Conservation (phyloP, 1,140 invertebrate genomes). For the Eumeta japonica region DNA sequence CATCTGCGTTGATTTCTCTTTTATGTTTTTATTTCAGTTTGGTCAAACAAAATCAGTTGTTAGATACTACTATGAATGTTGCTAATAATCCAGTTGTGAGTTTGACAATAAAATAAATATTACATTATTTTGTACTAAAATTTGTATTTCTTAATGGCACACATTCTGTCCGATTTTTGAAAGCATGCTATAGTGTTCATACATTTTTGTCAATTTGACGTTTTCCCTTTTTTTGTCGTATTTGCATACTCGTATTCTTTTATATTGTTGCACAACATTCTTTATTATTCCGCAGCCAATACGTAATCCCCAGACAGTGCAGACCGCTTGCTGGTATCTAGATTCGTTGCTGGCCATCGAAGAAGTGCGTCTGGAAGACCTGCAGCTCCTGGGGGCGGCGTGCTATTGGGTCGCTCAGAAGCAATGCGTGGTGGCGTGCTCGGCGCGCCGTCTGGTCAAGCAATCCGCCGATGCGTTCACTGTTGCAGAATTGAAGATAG, state of each 20-base stretch:
- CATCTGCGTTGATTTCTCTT: too few species aligned
- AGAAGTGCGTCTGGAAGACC: conserved; percentile 14
- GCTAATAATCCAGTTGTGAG: too few species aligned
- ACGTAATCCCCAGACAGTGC: conserved; percentile 26
- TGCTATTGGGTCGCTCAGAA: conserved; percentile 41
- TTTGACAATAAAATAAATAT: too few species aligned
- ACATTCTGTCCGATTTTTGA: too few species aligned
- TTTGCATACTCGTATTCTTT: not conserved
- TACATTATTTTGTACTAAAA: too few species aligned
- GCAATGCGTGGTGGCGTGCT: conserved; percentile 14
- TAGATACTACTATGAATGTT: too few species aligned
- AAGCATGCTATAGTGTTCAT: too few species aligned
- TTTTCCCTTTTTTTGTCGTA: too few species aligned
- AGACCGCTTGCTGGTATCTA: conserved; percentile 32
- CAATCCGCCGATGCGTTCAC: conserved; percentile 22
- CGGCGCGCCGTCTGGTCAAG: conserved; percentile 21
- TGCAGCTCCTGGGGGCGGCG: conserved; percentile 30
- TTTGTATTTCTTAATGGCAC: too few species aligned
- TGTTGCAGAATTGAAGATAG: conserved; percentile 13
- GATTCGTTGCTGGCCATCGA: conserved; percentile 18
- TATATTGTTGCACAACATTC: conserved; percentile 1
- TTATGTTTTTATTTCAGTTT: too few species aligned
- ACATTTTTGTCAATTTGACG: too few species aligned
- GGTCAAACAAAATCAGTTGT: too few species aligned
- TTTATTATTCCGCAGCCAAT: conserved; percentile 17